Percentiles rank a stretch among this genome's conserved stretches.
phyloP scores from a whole-genome alignment of 2,797 vertebrate genomes.

The Margarornis squamiger region DNA sequence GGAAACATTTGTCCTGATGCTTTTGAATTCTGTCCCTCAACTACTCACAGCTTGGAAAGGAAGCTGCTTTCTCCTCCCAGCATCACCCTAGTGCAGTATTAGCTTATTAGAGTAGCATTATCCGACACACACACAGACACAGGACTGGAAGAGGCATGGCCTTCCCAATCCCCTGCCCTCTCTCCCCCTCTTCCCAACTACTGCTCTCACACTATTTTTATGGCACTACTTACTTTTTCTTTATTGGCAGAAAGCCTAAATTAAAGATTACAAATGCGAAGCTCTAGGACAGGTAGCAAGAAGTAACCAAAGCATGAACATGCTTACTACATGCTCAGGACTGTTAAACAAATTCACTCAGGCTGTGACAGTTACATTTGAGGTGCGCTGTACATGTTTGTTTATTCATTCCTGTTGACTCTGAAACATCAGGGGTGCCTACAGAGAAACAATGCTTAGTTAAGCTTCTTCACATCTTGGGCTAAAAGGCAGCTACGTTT shows the following conservation, averaged over 20 bases:
- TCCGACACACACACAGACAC: background rate
- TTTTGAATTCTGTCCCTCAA: background rate
- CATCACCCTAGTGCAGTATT: background rate
- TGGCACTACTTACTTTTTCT: background rate
- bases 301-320: conserved; percentile 66
- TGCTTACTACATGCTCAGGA: conserved; percentile 68
- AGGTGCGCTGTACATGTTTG: conserved; percentile 56
- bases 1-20: conserved; percentile 13
- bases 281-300: conserved; percentile 61
- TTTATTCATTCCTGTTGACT: conserved; percentile 62
- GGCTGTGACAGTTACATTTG: conserved; percentile 70
- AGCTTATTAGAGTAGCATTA: conserved; percentile 36
- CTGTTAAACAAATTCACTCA: conserved; percentile 68
- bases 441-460: conserved; percentile 63
- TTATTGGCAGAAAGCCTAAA: conserved; percentile 51
- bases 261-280: conserved; percentile 40
- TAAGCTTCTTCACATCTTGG: conserved; percentile 47
- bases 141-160: background rate
- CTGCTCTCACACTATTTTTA: background rate
- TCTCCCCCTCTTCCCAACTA: conserved; percentile 11
- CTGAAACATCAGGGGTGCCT: conserved; percentile 61
- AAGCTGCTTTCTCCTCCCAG: conserved; percentile 15
- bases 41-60: background rate
- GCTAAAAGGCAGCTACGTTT: background rate
- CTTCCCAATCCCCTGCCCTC: background rate